These are phyloP conservation scores for Anguilla marmorata DNA, from an alignment of 2,797 vertebrate genomes.

Conservation along the genomic window DNA sequence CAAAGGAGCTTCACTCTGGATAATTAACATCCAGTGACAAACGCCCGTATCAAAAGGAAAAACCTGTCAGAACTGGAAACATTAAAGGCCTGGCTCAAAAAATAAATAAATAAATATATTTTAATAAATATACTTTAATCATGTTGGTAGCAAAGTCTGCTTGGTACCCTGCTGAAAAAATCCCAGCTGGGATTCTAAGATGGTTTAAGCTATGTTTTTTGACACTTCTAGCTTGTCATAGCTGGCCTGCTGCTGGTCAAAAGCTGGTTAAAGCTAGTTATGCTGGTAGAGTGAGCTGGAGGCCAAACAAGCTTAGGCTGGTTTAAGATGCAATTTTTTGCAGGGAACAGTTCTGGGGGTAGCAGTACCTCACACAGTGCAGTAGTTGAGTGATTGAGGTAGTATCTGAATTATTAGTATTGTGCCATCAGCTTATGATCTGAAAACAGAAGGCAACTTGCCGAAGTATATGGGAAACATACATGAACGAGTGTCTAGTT, in stretches of 20 bases:
- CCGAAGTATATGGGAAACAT: not conserved
- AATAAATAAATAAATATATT: not conserved
- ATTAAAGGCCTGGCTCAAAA: constrained; percentile 39
- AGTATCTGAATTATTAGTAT: constrained; percentile 25
- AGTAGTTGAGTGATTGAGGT: constrained; percentile 60
- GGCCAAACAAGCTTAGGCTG: constrained; percentile 45
- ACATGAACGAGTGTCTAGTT: not conserved
- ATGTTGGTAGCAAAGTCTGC: not conserved
- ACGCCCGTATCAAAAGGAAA: constrained; percentile 66
- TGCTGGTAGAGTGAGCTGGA: too few species aligned
- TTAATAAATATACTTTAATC: too few species aligned
- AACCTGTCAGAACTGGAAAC: constrained; percentile 62
- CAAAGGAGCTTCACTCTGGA: constrained; percentile 45
- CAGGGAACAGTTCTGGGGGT: not conserved
- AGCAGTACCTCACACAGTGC: constrained; percentile 48
- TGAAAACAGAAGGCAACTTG: not conserved
- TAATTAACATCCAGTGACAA: constrained; percentile 70
- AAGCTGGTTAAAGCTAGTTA: too few species aligned
- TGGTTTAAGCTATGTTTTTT: too few species aligned
- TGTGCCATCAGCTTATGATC: not conserved
- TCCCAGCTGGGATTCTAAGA: too few species aligned
- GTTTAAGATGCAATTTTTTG: too few species aligned
- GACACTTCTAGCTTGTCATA: too few species aligned
- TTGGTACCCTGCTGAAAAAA: not conserved
- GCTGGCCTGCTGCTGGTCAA: too few species aligned